Base-by-base conservation (phyloP, 2,797 vertebrate species). In the Diplodus puntazzo region DNA sequence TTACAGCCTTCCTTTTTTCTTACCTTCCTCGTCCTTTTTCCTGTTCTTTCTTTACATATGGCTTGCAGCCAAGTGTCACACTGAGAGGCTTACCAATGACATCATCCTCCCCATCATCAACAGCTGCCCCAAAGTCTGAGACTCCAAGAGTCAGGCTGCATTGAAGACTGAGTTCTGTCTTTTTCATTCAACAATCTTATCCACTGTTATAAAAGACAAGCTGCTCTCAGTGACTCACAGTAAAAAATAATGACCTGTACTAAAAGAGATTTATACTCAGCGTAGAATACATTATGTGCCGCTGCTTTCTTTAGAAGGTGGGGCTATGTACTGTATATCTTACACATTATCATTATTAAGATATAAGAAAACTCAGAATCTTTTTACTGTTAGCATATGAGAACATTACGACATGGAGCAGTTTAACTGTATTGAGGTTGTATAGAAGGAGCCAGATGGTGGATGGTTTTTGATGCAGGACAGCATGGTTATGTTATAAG, bases 21-120 rank as follows among this genome's bases (percentile, higher is more conserved):
- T 45, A 66, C 59, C 42, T 61, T 65, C 39, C 45, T 73, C 27
- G 75, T 73, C 68, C 63, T 79, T 74, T 60, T 50, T 87, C 82
- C 85, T 77, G 77, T 83, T 88, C 67, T 77, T 81, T 75, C 67
- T 84, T 63, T 58, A 48, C 75, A 81, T 57, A 86, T 93, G 94
- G 94, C 87, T 49, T 1, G 25, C 63, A 43, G 89, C 94, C 94
- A 92, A 89, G 87, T 92, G 84, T 92, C 80, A 88, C 84, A 88
- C 80, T 64, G 80, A 83, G 75, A 88, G 83, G 67, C 88, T 89
- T 86, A 83, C 76, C 61, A 79, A 89, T 95, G 94, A 95, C 93
- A 94, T 95, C 89, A 92, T 78, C 78, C 78, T 48, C 77, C 78
- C 81, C 83, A 66, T 80, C 77, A 81, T 81, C 87, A 80, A 14